Percentiles rank a stretch among this genome's conserved stretches.
These are phyloP conservation scores for Cololabis saira DNA, from an alignment of 2,113 vertebrate species.

Conservation along the genomic window DNA sequence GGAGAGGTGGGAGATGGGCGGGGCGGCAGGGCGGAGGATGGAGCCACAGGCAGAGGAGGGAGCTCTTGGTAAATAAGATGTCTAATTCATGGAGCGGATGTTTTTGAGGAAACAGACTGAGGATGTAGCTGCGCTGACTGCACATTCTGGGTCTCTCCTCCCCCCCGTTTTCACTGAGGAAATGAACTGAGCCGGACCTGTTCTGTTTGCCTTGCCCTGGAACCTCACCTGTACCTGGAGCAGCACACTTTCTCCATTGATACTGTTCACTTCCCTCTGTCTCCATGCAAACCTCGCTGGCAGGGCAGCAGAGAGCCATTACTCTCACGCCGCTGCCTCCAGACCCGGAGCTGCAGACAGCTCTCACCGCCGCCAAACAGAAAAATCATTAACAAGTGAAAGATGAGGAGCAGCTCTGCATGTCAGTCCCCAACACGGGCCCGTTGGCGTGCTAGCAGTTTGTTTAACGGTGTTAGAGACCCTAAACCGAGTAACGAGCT, in stretches of 20 bases:
- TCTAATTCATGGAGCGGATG: constrained; percentile 85
- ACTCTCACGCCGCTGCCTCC: constrained; percentile 13
- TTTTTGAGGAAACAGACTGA: constrained; percentile 84
- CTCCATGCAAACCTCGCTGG: constrained; percentile 42
- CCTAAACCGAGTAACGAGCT: too few relatives aligned
- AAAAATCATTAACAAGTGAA: constrained; percentile 30
- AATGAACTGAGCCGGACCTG: constrained; percentile 62
- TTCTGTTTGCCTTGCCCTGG: constrained; percentile 58
- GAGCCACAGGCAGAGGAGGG: constrained; percentile 19
- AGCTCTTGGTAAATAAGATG: constrained; percentile 75
- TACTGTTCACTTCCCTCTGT: constrained; percentile 48
- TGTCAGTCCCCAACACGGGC: constrained; percentile 7
- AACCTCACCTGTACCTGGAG: constrained; percentile 63
- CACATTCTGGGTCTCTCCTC: constrained; percentile 48
- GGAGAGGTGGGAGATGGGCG: constrained; percentile 33
- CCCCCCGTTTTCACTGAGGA: constrained; percentile 50
- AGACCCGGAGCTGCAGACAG: constrained; percentile 19
- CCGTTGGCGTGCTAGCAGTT: too few relatives aligned
- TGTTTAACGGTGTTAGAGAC: too few relatives aligned
- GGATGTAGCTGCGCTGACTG: constrained; percentile 72
- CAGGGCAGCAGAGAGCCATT: constrained; percentile 12
- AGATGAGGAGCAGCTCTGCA: constrained; percentile 8
- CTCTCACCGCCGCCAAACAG: background rate
- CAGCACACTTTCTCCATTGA: constrained; percentile 67
- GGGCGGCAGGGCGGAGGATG: constrained; percentile 7